Evolutionary conservation across 2,113 vertebrate genomes (phyloP), one percentile per base, ranked within the genome.

Genomic region (Pollimyrus isidori): DNA sequence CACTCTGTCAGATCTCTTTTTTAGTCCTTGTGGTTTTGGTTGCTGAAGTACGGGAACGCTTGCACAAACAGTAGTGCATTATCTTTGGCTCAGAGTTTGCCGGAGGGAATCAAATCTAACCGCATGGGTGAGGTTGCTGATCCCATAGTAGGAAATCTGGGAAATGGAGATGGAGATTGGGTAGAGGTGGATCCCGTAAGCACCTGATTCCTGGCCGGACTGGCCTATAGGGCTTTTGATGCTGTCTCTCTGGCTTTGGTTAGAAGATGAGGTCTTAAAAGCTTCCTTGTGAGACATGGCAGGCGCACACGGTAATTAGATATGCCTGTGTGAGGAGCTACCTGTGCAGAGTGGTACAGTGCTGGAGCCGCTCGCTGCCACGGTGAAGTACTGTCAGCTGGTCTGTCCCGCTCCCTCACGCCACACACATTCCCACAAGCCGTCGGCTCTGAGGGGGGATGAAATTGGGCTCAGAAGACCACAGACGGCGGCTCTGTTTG

Each of bases 401-500:
- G 50, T 52, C 69, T 4, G 46, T 13, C 65, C 17, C 52, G 2
- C 69, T 50, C 65, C n/a, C 30, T 48, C 30, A 7, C 26, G 15
- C 15, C 23, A 19, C 65, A 11, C 65, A 30, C 69, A 10, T 69
- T 69, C 39, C 65, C 7, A 82, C 26, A 39, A 80, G 58, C 30
- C 49, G 42, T 48, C 3, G 42, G 42, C 21, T 46, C 82, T 23
- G 26, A 10, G 19, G 49, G 19, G 82, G 21, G 45, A n/a, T 84
- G 30, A 19, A 88, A 84, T n/a, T 46, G 21, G 15, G 17, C 82
- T 84, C 19, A 19, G 9, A 58, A 49, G 89, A 88, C 76, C 86
- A 89, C 46, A 42, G 87, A 46, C 87, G 52, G 65, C 87, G 73
- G n/a, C 76, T 90, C 83, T 89, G 45, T 39, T 90, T 89, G 56